These are phyloP conservation scores for Gambelia wislizenii DNA, from an alignment of 2,797 vertebrate species.

Conservation along the genomic window DNA sequence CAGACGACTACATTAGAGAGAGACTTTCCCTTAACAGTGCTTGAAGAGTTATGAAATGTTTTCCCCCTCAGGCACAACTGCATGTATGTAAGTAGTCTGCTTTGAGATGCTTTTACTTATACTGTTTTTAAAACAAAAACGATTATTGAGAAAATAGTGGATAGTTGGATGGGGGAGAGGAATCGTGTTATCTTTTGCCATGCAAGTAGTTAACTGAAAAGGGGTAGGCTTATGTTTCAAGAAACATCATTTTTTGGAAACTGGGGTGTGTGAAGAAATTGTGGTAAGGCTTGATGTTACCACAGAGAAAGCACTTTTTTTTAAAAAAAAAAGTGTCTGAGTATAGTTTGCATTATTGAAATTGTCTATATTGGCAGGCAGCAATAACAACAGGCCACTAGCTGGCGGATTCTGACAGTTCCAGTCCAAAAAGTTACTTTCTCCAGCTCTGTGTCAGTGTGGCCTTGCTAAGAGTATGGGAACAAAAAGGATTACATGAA, in stretches of 20 bases:
- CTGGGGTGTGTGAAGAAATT: neutral
- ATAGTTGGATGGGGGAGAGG: neutral
- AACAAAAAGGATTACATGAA: neutral
- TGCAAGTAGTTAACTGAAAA: neutral
- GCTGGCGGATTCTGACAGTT: too few species aligned
- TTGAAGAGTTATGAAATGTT: neutral
- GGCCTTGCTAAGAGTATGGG: fast-evolving
- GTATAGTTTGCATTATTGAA: neutral
- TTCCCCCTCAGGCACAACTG: neutral
- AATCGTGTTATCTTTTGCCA: neutral
- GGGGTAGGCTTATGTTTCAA: neutral
- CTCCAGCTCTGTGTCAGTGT: too few species aligned
- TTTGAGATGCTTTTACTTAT: neutral
- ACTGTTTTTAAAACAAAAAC: too few species aligned
- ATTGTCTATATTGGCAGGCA: neutral
- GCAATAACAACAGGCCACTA: neutral
- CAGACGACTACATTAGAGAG: neutral
- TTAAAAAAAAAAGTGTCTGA: too few species aligned
- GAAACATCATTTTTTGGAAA: neutral
- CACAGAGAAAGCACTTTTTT: neutral
- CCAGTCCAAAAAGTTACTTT: too few species aligned
- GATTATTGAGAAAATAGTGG: neutral
- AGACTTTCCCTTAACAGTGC: neutral
- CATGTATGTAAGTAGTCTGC: neutral
- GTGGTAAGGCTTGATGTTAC: neutral